These are phyloP conservation scores for Myotis yumanensis DNA, from an alignment of 2,113 vertebrate genomes.

Conservation along the genomic window DNA sequence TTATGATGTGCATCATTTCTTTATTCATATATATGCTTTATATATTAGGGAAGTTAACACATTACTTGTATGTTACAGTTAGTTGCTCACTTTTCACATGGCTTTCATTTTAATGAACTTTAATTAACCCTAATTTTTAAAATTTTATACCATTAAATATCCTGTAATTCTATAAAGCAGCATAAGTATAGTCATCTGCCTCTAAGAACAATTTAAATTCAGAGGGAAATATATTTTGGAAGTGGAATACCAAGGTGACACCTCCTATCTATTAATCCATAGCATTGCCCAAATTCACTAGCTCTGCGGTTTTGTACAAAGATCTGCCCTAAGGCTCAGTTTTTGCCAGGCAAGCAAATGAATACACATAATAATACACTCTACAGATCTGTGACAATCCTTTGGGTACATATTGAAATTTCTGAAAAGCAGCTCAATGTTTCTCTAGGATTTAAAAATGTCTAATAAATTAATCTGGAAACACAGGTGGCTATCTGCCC, in stretches of 20 bases:
- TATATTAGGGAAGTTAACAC: background rate
- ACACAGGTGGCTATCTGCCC: conserved; percentile 57
- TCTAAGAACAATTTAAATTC: conserved; percentile 61
- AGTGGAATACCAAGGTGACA: conserved; percentile 51
- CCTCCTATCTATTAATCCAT: conserved; percentile 40
- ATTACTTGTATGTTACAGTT: background rate
- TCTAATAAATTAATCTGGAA: conserved; percentile 48
- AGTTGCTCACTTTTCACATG: background rate
- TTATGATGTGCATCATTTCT: background rate
- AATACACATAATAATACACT: conserved; percentile 57
- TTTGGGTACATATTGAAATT: conserved; percentile 58
- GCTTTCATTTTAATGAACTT: conserved; percentile 12
- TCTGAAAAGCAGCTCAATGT: conserved; percentile 45
- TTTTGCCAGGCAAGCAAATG: conserved; percentile 59
- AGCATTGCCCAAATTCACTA: conserved; percentile 61
- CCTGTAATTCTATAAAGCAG: background rate
- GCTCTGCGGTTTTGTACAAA: conserved; percentile 28
- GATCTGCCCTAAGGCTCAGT: conserved; percentile 41
- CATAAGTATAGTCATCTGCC: background rate
- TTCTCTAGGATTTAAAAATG: conserved; percentile 63
- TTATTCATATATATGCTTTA: background rate
- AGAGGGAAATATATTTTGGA: conserved; percentile 53
- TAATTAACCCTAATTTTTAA: background rate
- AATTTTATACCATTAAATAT: conserved; percentile 3
- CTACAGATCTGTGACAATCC: conserved; percentile 72